Evolutionary conservation across 2,797 vertebrate genomes (phyloP).

Genomic region (Argyrosomus regius): DNA sequence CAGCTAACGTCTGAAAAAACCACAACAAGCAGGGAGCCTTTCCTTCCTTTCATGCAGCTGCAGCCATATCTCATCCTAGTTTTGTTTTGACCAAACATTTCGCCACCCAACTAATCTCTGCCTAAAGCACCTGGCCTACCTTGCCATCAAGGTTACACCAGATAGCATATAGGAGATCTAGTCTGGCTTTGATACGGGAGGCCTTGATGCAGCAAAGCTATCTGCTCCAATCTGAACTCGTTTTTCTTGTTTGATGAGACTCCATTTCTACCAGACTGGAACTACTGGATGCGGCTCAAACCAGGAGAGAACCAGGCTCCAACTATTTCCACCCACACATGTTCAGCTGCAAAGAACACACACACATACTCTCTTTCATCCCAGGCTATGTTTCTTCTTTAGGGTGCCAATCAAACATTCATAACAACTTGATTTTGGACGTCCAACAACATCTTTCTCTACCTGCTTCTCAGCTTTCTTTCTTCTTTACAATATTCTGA

Average conservation of each 20-base stretch:
- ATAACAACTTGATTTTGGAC: conserved; percentile 55
- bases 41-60: conserved; percentile 42
- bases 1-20: conserved; percentile 41
- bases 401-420: conserved; percentile 62
- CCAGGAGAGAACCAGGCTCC: conserved; percentile 43
- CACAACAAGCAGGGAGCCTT: conserved; percentile 50
- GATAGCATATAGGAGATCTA: conserved; percentile 31
- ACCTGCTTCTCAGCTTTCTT: conserved; percentile 41
- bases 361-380: conserved; percentile 25
- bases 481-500: conserved; percentile 46
- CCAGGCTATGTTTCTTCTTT: conserved; percentile 35
- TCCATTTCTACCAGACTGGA: conserved; percentile 43
- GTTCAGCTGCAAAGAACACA: conserved; percentile 36
- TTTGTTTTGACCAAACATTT: conserved; percentile 63
- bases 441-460: conserved; percentile 43
- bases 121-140: conserved; percentile 32
- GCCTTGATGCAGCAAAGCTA: conserved; percentile 48
- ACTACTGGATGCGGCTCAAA: conserved; percentile 45
- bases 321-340: conserved; percentile 50
- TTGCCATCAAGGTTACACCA: conserved; percentile 31
- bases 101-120: conserved; percentile 51
- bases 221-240: conserved; percentile 51
- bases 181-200: conserved; percentile 50
- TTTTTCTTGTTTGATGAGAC: conserved; percentile 42
- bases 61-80: conserved; percentile 45